Conservation (phyloP, 2,888 invertebrate genomes). For the Lepetodrilus schrolli region DNA sequence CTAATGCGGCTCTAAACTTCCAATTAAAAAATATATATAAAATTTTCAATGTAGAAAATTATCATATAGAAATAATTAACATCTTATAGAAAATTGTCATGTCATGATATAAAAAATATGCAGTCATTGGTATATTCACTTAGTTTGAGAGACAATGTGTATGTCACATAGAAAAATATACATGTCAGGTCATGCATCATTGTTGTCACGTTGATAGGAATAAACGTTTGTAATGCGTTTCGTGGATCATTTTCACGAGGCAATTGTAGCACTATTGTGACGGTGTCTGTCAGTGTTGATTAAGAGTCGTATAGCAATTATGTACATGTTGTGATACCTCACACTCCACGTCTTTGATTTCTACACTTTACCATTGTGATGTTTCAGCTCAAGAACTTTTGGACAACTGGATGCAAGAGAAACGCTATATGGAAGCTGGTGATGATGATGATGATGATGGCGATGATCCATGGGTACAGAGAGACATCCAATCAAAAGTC, state of each 20-base stretch:
- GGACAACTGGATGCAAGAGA: constrained; percentile 72
- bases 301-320: no score
- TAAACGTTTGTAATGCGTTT: neutral
- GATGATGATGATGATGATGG: constrained; percentile 53
- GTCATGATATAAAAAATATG: no score
- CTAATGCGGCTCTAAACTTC: no score
- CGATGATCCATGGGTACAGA: constrained; percentile 55
- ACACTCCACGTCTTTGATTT: neutral
- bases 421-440: constrained; percentile 60
- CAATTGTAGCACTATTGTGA: no score
- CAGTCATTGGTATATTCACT: no score
- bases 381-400: constrained; percentile 69
- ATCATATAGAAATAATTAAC: no score
- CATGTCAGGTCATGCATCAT: no score
- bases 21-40: no score
- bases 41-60: no score
- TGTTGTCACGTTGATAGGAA: neutral
- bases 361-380: neutral
- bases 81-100: no score
- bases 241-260: neutral
- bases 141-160: no score
- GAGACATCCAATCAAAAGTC: constrained; percentile 54
- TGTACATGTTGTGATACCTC: neutral
- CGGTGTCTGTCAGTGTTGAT: neutral
- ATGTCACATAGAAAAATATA: no score